phyloP scores from a whole-genome alignment of 2,113 vertebrate genomes.

The Lasiurus borealis region DNA sequence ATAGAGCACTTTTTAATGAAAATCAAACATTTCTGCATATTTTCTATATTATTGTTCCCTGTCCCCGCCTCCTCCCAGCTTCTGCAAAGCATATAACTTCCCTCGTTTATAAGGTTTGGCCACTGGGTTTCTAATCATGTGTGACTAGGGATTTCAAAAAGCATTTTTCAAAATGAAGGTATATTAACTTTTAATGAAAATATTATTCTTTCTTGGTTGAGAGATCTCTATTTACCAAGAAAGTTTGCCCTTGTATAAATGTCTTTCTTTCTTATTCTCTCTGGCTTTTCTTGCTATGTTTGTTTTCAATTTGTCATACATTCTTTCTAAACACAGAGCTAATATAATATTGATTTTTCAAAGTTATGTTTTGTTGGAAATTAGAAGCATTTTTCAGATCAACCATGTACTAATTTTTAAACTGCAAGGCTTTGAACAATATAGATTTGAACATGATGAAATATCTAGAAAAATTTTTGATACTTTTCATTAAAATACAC shows the following conservation, averaged over 20 bases:
- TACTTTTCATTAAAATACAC: constrained; percentile 2
- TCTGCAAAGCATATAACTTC: neutral
- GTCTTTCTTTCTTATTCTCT: constrained; percentile 36
- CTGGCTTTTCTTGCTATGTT: neutral
- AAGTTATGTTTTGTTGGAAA: constrained; percentile 61
- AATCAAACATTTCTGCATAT: neutral
- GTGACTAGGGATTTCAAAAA: constrained; percentile 26
- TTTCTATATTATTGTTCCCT: neutral
- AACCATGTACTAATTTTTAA: constrained; percentile 54
- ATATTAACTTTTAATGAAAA: constrained; percentile 64
- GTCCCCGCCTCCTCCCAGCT: neutral
- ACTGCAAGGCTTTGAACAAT: neutral
- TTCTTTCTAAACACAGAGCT: constrained; percentile 67
- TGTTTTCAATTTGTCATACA: constrained; percentile 61
- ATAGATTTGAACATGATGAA: neutral
- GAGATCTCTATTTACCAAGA: constrained; percentile 10
- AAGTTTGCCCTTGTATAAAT: constrained; percentile 4
- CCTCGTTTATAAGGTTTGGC: neutral
- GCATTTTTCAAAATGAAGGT: constrained; percentile 33
- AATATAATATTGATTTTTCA: constrained; percentile 73
- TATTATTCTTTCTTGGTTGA: constrained; percentile 59
- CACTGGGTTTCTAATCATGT: neutral
- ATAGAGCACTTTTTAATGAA: constrained; percentile 13
- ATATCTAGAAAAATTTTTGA: neutral
- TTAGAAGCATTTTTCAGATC: constrained; percentile 73